Evolutionary conservation across 1,140 invertebrate species (phyloP), one percentile per base, ranked within the genome.

Genomic region (Drosophila asahinai): DNA sequence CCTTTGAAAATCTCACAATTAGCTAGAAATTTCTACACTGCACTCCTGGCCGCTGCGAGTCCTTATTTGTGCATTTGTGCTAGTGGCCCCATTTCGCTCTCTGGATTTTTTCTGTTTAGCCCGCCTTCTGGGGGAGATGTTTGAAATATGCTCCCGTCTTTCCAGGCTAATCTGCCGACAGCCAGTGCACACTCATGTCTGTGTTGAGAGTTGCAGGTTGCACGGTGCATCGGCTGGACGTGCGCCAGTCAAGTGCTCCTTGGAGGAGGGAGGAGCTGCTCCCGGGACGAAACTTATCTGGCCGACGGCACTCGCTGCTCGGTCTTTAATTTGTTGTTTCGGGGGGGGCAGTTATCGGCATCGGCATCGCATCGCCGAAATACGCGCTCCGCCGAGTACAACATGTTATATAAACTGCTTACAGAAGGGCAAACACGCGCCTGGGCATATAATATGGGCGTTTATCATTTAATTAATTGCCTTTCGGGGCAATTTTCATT

Each of bases 391-490:
- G 17, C 22, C 15, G 54, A 43, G 22, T 70, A 54, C 62, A 59
- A 58, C 54, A 58, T 78, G 66, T 78, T 60, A 79, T 62, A 73
- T 79, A 79, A 79, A 79, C 77, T 72, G 54, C 77, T 79, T 79
- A 79, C 67, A 72, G 67, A 79, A 79, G 47, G 43, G 61, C 75
- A 78, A 66, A 77, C 75, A 77, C 55, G 43, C 49, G 61, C 11
- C 57, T 62, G 75, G 75, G 30, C 77, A 79, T 77, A 80, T 81
- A 80, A 80, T 80, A 74, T 76, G 79, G 71, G 79, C 77, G 71
- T 80, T 81, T 81, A 81, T 81, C 79, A 75, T 81, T 81, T 81
- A 81, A 81, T 81, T 81, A 81, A 81, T 81, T 81, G 79, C 77
- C 70, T 80, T 80, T 80, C 77, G 75, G 66, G 55, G 66, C 77